Base-by-base conservation (phyloP, 1,140 invertebrate species). In the Chionoecetes opilio region DNA sequence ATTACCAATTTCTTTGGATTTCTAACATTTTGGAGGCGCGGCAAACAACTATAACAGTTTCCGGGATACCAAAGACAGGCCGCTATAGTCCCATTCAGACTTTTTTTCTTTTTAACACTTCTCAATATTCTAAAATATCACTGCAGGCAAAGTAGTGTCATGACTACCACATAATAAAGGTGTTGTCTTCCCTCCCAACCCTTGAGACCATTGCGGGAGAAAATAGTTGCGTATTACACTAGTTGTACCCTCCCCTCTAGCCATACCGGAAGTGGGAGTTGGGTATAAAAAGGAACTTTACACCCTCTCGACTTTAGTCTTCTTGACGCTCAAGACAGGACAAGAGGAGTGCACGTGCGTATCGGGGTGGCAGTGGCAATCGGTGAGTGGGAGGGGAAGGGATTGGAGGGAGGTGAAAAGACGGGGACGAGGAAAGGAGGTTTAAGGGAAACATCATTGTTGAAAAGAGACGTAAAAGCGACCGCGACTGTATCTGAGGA, bases 251-350 rank as follows among this genome's bases (percentile, higher is more conserved):
- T 46, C 34, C 53, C 37, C 92, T 86, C 34, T 34, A 75, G 63
- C 0, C 37, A 75, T 91, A 53, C 46, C 92, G 92, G 82, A 93
- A 93, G 84, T 93, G 82, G 38, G 53, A 87, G 92, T 41, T 93
- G 92, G 38, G 82, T 93, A 93, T 93, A 93, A 93, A 93, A 93
- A 84, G 92, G 82, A 31, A 41, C 21, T 38, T 93, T 93, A 11
- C 84, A n/a, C 92, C 41, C 35, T 46, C 92, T 46, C 46, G 38
- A 37, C 92, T 93, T 84, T 93, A 93, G 92, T 93, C 75, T 93
- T 87, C 92, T 86, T 93, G 14, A 86, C 82, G 82, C 92, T 93
- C 92, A 93, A 84, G 92, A 93, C 82, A 86, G 82, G 92, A 26
- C 82, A 46, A 31, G 84, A 46, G 9, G n/a, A 29, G 34, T 92